Base-by-base conservation (phyloP, 2,113 vertebrate genomes). In the Chelonoidis abingdonii region DNA sequence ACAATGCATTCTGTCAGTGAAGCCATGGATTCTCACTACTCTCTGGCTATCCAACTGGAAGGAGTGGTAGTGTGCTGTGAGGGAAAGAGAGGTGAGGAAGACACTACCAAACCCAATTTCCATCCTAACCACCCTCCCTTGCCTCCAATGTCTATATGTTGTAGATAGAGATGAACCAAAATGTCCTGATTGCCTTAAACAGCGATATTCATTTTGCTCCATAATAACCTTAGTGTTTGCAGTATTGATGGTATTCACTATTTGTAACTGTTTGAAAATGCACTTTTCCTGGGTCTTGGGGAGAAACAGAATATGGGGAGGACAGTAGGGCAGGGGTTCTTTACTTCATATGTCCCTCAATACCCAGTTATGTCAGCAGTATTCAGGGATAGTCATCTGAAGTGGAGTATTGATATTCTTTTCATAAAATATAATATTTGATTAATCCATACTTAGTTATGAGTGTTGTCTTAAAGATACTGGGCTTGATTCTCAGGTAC, bases 391-490 rank as follows among this genome's bases (percentile, higher is more conserved):
- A 2, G 65, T 85, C 21, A 76, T 10, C 22, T 53, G 35, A 87
- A 72, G 35, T 22, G 3, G 1, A 1, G 4, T 79, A 6, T 38
- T 81, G 10, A 9, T 52, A 52, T 44, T 84, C 9, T 87, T 93
- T 83, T 85, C 50, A 52, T 83, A 62, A 49, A 27, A 14, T 84
- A 17, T 5, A 1, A 1, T 75, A 11, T 83, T 93, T 69, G 44
- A 80, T 78, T n/a, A 27, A 2, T 72, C 83, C 29, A 29, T 69
- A 7, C 7, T 0, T 0, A 29, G 44, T 53, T 52, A 16, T 52
- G 9, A 8, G 3, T 31, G 16, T 49, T 49, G 41, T 57, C 21
- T 35, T 57, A 56, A 44, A 89, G 6, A 88, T 88, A 84, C 44
- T n/a, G 75, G 69, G 13, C 0, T 3, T 75, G n/a, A 38, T 75